phyloP scores from a whole-genome alignment of 2,797 vertebrate genomes.

The Heteromormyrus szaboi region DNA sequence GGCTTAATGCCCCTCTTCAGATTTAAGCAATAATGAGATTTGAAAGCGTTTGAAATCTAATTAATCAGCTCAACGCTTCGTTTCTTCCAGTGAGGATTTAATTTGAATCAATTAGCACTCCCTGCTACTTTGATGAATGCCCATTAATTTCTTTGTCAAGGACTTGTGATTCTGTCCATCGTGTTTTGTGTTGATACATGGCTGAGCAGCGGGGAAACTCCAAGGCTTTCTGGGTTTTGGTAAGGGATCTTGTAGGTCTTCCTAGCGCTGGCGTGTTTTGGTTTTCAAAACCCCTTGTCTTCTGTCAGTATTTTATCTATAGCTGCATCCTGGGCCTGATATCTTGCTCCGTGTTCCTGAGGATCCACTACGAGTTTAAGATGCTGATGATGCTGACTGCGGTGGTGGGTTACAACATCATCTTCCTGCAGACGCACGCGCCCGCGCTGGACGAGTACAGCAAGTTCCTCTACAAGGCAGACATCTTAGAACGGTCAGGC shows the following conservation, averaged over 20 bases:
- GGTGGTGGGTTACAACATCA: conserved; percentile 78
- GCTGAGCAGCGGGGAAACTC: not conserved
- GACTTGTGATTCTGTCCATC: conserved; percentile 1
- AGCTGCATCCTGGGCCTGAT: conserved; percentile 88
- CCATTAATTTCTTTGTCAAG: conserved; percentile 20
- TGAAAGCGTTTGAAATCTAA: conserved; percentile 14
- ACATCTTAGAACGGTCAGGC: conserved; percentile 71
- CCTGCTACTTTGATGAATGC: conserved; percentile 9
- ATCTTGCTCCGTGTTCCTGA: conserved; percentile 88
- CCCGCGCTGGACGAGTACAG: conserved; percentile 80
- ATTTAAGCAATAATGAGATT: conserved; percentile 16
- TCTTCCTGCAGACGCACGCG: conserved; percentile 82
- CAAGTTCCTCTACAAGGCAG: conserved; percentile 72
- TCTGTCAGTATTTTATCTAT: conserved; percentile 84
- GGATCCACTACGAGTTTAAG: conserved; percentile 90
- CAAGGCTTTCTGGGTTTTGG: not conserved
- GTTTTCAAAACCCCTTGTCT: not conserved
- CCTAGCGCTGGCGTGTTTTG: not conserved
- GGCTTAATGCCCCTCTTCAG: not conserved
- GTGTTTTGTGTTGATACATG: not conserved
- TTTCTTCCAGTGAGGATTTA: conserved; percentile 11
- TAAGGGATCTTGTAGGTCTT: not conserved
- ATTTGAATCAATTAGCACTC: conserved; percentile 13
- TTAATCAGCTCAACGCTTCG: conserved; percentile 15
- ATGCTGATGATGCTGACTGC: conserved; percentile 86